Conservation (phyloP, 2,113 vertebrate species). For the Colossoma macropomum region DNA sequence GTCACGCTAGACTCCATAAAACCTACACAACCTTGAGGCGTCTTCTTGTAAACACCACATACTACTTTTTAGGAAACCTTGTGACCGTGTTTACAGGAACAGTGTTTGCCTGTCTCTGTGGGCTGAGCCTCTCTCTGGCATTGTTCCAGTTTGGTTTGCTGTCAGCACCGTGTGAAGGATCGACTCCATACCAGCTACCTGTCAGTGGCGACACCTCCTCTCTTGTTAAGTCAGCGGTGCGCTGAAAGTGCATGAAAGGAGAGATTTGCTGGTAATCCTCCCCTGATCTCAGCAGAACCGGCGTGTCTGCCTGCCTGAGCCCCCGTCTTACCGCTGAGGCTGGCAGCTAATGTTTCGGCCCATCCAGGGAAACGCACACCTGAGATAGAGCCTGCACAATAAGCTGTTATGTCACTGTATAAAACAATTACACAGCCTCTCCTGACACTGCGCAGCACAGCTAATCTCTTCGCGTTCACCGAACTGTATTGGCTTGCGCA, state of each 20-base stretch:
- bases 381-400: slow-evolving; percentile 43
- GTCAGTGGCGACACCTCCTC: slow-evolving; percentile 36
- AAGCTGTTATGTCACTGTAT: slow-evolving; percentile 37
- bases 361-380: slow-evolving; percentile 34
- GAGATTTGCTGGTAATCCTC: slow-evolving; percentile 49
- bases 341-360: slow-evolving; percentile 33
- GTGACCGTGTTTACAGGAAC: neutral
- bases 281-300: slow-evolving; percentile 25
- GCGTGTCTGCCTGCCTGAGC: slow-evolving; percentile 33
- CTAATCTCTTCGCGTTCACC: slow-evolving; percentile 14
- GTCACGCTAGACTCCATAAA: neutral
- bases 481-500: slow-evolving; percentile 21
- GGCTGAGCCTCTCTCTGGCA: neutral
- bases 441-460: neutral
- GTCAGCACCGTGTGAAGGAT: neutral
- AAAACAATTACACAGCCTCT: slow-evolving; percentile 47
- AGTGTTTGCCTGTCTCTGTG: neutral
- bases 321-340: slow-evolving; percentile 5
- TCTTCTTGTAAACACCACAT: slow-evolving; percentile 2
- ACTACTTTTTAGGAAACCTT: neutral
- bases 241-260: slow-evolving; percentile 44
- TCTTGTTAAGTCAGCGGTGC: slow-evolving; percentile 30
- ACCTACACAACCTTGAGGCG: neutral
- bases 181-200: neutral
- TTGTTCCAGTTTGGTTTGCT: slow-evolving; percentile 1